Evolutionary conservation across 2,113 vertebrate genomes (phyloP), one percentile per base, ranked within the genome.

Genomic region (Spermophilus dauricus): DNA sequence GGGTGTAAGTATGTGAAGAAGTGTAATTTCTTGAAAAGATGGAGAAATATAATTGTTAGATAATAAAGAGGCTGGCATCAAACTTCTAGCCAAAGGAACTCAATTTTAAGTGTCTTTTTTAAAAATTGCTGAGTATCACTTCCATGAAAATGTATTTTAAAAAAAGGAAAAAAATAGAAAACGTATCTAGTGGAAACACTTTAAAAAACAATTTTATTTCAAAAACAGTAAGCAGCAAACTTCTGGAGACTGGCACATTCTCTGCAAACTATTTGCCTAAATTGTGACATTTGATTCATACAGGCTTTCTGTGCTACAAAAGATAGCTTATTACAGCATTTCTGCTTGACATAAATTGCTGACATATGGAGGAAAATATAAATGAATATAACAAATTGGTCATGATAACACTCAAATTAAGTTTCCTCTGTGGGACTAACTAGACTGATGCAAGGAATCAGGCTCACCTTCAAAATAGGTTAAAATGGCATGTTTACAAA

Each of bases 221-320:
- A 94, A 58, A 97, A 94, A 18, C 22, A 18, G 11, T 30, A 87
- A 94, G 77, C 51, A 96, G 37, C 56, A 96, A 94, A 97, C n/a
- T 96, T 95, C 78, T 78, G 48, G 24, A 95, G 81, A 53, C 56
- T 67, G 93, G 95, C 88, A 98, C 91, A 92, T 97, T 97, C 86
- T 83, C 89, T 83, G 45, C 80, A 89, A 97, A 67, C 45, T 89
- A 96, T 95, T 63, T 86, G 89, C 73, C 80, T 73, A 78, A 45
- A 95, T 97, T 94, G 56, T 97, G 96, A 97, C 89, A 91, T 95
- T 95, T 97, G 95, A 94, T 85, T 96, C 82, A 95, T 78, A 97
- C 45, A 95, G 75, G 65, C 84, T 95, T 94, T 97, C 87, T 95
- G 58, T 95, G 61, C 70, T 70, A 81, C 39, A 78, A 61, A 88